A percentile compares a stretch with the other conserved stretches of the same genome.
Evolutionary conservation across 2,888 invertebrate genomes (phyloP).

Genomic region (Cerastoderma edule): DNA sequence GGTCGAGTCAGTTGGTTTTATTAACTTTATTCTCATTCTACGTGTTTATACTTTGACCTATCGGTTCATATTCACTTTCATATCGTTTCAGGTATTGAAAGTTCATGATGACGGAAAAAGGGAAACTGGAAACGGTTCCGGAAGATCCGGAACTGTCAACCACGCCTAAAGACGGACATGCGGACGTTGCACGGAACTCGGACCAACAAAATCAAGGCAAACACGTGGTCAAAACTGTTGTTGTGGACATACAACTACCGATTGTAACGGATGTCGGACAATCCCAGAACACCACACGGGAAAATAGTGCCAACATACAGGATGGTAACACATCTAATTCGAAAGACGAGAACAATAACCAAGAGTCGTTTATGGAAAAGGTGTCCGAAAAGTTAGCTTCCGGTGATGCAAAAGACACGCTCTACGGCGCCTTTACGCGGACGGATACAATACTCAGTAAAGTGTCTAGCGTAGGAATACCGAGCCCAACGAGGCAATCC

Average conservation of each 20-base stretch:
- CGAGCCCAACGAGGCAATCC: conserved; percentile 2
- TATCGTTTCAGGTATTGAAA: background rate
- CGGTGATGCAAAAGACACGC: conserved; percentile 1
- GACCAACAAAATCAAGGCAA: background rate
- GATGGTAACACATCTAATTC: background rate
- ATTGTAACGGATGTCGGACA: conserved; percentile 10
- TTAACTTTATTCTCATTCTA: no score
- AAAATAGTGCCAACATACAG: conserved; percentile 5
- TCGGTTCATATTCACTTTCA: no score
- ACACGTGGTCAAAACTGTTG: background rate
- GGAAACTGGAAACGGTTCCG: conserved; percentile 9
- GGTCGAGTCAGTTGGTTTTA: no score
- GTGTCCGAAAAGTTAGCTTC: background rate
- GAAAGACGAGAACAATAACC: conserved; percentile 14
- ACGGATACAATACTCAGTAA: conserved; percentile 36
- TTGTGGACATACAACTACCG: conserved; percentile 14
- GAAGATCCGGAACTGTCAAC: conserved; percentile 6
- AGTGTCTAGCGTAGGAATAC: conserved; percentile 6
- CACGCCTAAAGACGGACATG: background rate
- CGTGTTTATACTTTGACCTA: no score
- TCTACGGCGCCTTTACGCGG: conserved; percentile 41
- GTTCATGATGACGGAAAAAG: background rate
- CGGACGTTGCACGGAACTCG: background rate
- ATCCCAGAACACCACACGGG: background rate
- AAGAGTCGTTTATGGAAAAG: background rate